Percentiles rank a stretch among this genome's conserved stretches.
phyloP scores from a whole-genome alignment of 2,797 vertebrate species.

The Carduelis carduelis region DNA sequence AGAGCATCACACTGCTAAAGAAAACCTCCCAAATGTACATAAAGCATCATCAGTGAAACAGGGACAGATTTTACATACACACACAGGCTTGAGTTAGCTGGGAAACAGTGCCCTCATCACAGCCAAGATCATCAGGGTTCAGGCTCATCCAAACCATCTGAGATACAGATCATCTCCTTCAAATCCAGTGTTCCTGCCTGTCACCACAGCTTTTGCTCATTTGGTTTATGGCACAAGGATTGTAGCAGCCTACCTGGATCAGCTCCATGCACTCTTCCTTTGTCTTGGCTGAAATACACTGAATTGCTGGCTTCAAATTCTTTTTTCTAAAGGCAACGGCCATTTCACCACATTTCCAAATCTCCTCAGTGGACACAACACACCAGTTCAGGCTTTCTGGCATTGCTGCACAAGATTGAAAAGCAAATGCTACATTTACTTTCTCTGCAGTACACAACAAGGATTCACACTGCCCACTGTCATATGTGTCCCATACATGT shows the following conservation, averaged over 20 bases:
- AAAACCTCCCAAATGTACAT: neutral
- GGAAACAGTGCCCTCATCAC: neutral
- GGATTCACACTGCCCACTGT: neutral
- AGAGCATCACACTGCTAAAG: neutral
- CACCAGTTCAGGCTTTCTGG: slow-evolving; percentile 86
- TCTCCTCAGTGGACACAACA: slow-evolving; percentile 83
- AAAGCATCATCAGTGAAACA: neutral
- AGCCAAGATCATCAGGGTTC: neutral
- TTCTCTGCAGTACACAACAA: neutral
- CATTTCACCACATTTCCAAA: slow-evolving; percentile 90
- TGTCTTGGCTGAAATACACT: slow-evolving; percentile 82
- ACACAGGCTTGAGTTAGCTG: neutral
- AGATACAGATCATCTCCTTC: neutral
- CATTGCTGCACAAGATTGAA: slow-evolving; percentile 61
- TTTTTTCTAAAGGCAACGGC: slow-evolving; percentile 75
- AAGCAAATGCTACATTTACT: neutral
- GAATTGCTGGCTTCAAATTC: slow-evolving; percentile 80
- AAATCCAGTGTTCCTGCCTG: neutral
- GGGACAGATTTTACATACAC: neutral
- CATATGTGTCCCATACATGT: neutral
- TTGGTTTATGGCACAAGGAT: neutral
- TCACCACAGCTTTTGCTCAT: neutral
- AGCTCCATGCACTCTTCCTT: slow-evolving; percentile 82
- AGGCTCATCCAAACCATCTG: neutral
- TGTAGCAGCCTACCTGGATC: slow-evolving; percentile 67